Base-by-base conservation (phyloP, 2,113 vertebrate species). In the Gnathonemus echidnorhynchus region DNA sequence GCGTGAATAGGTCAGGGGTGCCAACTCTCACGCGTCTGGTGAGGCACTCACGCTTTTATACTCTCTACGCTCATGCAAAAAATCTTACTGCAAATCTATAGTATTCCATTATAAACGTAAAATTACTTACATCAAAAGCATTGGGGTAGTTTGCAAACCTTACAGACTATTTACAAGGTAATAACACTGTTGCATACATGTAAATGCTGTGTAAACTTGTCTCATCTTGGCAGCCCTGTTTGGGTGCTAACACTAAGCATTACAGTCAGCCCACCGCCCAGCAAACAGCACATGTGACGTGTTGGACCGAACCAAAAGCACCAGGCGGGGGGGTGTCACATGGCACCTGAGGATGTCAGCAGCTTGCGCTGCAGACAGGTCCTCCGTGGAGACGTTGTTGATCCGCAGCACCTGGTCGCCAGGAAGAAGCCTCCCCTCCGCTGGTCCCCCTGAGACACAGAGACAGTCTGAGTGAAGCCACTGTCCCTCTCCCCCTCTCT, bases 381-480 rank as follows among this genome's bases (percentile, higher is more conserved):
- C 95, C 15, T 97, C 96, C 0, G 96, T 95, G 0, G 90, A 45
- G 0, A 95, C 94, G 1, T 96, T 95, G 94, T 99, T 99, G 95
- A 99, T 98, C 80, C 93, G 95, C 91, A 98, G 93, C 21, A 98
- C 95, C 92, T 97, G 98, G 94, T 99, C 98, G 0, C 98, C 97
- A 0, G 97, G 96, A 93, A 98, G 94, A 90, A 99, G 97, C 92
- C 97, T 98, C 45, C 98, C 97, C 0, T 99, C 97, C 5, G 97
- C 98, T 0, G 97, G 96, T 90, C 98, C 96, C 90, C 97, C 98
- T 99, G 94, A 86, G 17, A 45, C 52, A 31, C 19, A 62, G 49
- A 27, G 49, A 83, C 24, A 80, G 49, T 7, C 62, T 56, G 86
- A 48, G 48, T 2, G 4, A 24, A n/a, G 24, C 48, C 19, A 24